Evolutionary conservation across 2,797 vertebrate genomes (phyloP).

Genomic region (Ptychobarbus kaznakovi): DNA sequence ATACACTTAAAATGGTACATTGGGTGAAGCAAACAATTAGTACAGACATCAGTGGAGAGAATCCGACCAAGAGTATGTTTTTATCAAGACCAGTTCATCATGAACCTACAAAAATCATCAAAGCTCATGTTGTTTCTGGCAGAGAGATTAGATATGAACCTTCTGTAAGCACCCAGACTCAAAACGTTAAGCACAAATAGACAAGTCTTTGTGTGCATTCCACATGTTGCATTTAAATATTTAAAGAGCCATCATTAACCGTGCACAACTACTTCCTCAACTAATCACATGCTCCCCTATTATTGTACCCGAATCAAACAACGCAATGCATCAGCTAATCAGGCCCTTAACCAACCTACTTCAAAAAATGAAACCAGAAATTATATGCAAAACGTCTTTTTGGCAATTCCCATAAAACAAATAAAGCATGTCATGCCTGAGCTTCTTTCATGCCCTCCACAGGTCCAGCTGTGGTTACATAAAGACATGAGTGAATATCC

Average conservation of each 20-base stretch:
- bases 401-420: background rate
- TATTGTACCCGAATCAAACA: background rate
- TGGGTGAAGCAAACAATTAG: background rate
- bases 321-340: background rate
- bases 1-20: constrained; percentile 49
- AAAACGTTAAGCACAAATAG: background rate
- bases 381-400: background rate
- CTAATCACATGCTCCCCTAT: constrained; percentile 9
- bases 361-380: background rate
- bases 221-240: background rate
- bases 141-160: background rate
- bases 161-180: background rate
- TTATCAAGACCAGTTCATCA: background rate
- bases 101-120: background rate
- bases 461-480: constrained; percentile 68
- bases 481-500: constrained; percentile 10
- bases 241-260: constrained; percentile 1
- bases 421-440: background rate
- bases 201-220: background rate
- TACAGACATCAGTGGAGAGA: background rate
- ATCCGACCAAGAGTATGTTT: background rate
- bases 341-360: background rate
- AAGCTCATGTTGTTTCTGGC: background rate
- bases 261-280: constrained; percentile 4
- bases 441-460: constrained; percentile 54